A percentile compares a stretch with the other conserved stretches of the same genome.
Evolutionary conservation across 2,113 vertebrate species (phyloP).

Genomic region (Casuarius casuarius): DNA sequence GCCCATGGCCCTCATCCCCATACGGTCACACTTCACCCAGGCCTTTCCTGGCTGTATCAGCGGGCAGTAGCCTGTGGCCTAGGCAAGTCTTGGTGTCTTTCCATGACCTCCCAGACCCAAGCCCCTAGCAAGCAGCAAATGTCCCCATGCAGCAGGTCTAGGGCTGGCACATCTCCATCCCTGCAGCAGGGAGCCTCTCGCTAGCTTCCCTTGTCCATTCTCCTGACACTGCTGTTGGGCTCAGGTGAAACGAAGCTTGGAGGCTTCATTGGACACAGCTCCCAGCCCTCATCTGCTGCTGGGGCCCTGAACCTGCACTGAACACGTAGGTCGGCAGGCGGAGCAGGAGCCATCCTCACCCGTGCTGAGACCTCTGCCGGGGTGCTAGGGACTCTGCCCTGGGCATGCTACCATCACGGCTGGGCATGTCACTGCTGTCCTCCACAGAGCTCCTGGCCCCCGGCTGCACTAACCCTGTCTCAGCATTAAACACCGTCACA

Average conservation of each 20-base stretch:
- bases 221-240: neutral
- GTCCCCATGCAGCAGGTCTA: rapidly evolving
- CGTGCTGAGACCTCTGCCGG: too few species aligned
- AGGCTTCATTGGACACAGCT: neutral
- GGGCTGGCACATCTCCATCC: neutral
- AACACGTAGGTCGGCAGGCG: neutral
- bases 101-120: neutral
- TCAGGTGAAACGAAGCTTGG: neutral
- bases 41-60: too few species aligned
- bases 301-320: neutral
- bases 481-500: neutral
- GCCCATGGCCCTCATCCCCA: neutral
- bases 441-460: too few species aligned
- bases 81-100: neutral
- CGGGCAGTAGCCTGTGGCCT: too few species aligned
- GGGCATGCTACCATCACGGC: too few species aligned
- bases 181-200: neutral
- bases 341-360: neutral
- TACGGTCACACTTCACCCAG: neutral
- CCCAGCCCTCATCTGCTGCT: neutral
- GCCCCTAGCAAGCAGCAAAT: neutral
- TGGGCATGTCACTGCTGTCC: too few species aligned
- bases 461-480: too few species aligned
- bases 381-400: too few species aligned
- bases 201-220: rapidly evolving